Percentiles rank a stretch among this genome's conserved stretches.
Conservation (phyloP, 2,797 vertebrate genomes). For the Mustela erminea region DNA sequence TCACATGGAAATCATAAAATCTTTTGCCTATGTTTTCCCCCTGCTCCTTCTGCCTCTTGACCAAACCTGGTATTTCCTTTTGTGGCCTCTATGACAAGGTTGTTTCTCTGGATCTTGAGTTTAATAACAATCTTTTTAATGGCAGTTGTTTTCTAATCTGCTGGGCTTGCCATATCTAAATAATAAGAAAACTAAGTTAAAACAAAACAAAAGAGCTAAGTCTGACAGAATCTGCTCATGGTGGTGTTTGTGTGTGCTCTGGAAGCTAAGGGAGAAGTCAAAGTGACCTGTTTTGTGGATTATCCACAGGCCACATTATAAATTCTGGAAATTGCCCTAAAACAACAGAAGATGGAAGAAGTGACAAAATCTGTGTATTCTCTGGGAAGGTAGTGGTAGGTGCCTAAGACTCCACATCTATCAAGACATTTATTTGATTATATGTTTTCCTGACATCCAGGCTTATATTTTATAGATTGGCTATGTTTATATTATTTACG, state of each 20-base stretch:
- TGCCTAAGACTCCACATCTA: background rate
- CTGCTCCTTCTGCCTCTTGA: accelerated
- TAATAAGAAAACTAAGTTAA: background rate
- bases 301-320: background rate
- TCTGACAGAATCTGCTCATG: background rate
- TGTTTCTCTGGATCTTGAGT: background rate
- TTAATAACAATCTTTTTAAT: background rate
- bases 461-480: background rate
- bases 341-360: background rate
- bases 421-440: background rate
- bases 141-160: background rate
- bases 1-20: background rate
- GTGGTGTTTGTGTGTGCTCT: background rate
- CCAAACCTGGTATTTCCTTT: background rate
- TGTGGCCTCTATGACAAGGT: accelerated
- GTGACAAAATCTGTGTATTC: background rate
- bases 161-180: background rate
- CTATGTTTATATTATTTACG: background rate
- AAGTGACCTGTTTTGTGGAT: background rate
- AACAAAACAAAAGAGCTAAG: background rate
- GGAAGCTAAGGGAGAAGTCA: background rate
- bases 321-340: background rate
- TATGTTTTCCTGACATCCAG: background rate
- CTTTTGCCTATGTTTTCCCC: background rate
- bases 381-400: background rate